Percentiles rank a stretch among this genome's conserved stretches.
Conservation (phyloP, 2,797 vertebrate species). For the Borostomias antarcticus region DNA sequence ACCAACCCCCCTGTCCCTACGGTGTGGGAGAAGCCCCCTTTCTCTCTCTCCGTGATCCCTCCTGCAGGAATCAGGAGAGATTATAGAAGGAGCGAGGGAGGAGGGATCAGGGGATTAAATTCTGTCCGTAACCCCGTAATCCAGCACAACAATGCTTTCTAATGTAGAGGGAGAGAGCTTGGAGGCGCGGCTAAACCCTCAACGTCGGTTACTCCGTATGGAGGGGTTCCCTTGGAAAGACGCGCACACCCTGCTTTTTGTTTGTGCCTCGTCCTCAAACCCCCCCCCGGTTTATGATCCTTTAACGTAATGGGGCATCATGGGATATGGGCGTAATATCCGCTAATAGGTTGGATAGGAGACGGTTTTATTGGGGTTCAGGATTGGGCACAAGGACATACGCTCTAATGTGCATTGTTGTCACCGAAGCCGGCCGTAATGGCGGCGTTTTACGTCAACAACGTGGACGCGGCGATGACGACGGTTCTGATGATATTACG, state of each 20-base stretch:
- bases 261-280: too few species aligned
- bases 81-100: not conserved
- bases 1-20: not conserved
- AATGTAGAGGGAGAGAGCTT: not conserved
- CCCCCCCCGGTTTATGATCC: not conserved
- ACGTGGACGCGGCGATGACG: conserved; percentile 48
- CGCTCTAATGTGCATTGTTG: conserved; percentile 51
- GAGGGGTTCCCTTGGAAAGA: not conserved
- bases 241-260: not conserved
- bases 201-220: not conserved
- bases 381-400: conserved; percentile 64
- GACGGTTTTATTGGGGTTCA: conserved; percentile 65
- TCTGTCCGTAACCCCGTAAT: not conserved
- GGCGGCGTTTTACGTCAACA: conserved; percentile 49
- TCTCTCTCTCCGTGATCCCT: not conserved
- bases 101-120: not conserved
- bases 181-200: not conserved
- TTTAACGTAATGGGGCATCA: conserved; percentile 68
- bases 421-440: conserved; percentile 49
- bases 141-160: not conserved
- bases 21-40: too few species aligned
- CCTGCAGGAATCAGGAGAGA: not conserved
- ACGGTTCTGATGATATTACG: conserved; percentile 55
- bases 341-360: conserved; percentile 73
- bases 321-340: conserved; percentile 73